Percentiles rank a stretch among this genome's conserved stretches.
Conservation (phyloP, 2,113 vertebrate genomes). For the Mormoops blainvillei region DNA sequence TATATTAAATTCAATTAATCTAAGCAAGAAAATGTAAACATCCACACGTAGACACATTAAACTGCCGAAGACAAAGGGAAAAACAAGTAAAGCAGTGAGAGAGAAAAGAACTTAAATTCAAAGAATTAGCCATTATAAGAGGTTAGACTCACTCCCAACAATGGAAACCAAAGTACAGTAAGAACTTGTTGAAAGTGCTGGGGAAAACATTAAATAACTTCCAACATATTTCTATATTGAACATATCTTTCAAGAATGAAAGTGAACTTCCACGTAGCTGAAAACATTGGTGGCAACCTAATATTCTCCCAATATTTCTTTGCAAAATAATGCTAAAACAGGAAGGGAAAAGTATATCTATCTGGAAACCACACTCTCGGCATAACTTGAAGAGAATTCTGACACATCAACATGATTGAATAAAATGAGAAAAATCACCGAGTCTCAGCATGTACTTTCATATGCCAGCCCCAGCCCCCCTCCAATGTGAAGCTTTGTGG, state of each 20-base stretch:
- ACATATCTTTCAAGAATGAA: background rate
- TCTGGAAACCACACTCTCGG: background rate
- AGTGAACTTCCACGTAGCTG: background rate
- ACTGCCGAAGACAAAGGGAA: background rate
- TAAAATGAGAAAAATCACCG: slow-evolving; percentile 22
- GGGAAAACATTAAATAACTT: background rate
- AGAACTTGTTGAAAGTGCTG: background rate
- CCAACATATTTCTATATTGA: background rate
- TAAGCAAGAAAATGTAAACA: background rate
- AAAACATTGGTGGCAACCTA: background rate
- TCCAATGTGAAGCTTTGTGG: background rate
- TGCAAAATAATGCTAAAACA: background rate
- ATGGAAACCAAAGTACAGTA: background rate
- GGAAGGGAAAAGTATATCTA: background rate
- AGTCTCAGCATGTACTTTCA: background rate
- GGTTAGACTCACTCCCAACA: background rate
- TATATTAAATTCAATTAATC: background rate
- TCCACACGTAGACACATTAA: background rate
- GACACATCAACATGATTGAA: background rate
- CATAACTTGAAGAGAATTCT: background rate
- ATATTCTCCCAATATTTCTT: background rate
- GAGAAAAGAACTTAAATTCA: background rate
- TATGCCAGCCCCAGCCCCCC: background rate
- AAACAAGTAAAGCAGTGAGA: background rate
- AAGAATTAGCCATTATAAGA: background rate